Evolutionary conservation across 92 coral and sea anemone genomes (phyloP), one percentile per base, ranked within the genome.

Genomic region (Nematostella vectensis): DNA sequence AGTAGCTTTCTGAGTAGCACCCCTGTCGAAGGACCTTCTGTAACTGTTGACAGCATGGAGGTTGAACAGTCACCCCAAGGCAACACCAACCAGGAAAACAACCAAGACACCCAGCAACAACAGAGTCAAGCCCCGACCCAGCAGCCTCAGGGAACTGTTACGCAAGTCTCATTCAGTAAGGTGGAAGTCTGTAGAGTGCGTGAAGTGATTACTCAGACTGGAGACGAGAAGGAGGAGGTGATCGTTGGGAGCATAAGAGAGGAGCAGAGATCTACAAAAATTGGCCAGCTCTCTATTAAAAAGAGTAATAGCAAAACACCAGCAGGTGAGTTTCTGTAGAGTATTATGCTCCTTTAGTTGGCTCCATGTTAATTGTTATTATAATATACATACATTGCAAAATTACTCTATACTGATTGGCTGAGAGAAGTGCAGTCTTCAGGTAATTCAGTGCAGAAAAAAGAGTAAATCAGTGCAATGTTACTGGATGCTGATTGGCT

Each of bases 141-240:
- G 15, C 9, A 15, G 8, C 42, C 42, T 36, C 48, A 11, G 52
- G 27, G 48, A 16, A 29, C 58, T 47, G n/a, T n/a, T n/a, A n/a
- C n/a, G n/a, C n/a, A 47, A 60, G 60, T 29, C 44, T 55, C 44
- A 30, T 36, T 15, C 23, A 25, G 29, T 19, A 48, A 42, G n/a
- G n/a, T n/a, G n/a, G n/a, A n/a, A n/a, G n/a, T n/a, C n/a, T n/a
- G n/a, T n/a, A 50, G 42, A 51, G 24, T 79, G 55, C 69, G 94
- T 19, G 94, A 84, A 31, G 73, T 82, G 9, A 42, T 73, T 25
- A 84, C 94, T 3, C 94, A 84, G 71, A 84, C 94, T 19, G 87
- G 87, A 22, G 80, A 42, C 23, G 75, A 69, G 16, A 68, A 72
- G 17, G 79, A 47, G 42, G 79, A 81, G 51, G 49, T 59, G 3